Evolutionary conservation across 2,888 invertebrate genomes (phyloP).

Genomic region (Desoria tigrina): DNA sequence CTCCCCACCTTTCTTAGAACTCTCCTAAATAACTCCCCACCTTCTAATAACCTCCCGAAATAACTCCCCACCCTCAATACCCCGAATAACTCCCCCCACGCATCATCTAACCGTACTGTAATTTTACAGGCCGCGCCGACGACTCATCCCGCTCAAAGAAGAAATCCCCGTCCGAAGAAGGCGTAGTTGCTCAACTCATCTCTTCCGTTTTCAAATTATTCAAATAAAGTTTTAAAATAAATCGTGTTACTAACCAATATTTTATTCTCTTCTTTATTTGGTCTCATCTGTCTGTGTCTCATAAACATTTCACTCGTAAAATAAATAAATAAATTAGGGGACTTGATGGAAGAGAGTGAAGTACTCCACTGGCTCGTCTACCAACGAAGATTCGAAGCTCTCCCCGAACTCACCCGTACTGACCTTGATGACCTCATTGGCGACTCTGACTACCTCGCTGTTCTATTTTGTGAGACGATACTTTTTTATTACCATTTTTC

Average conservation of each 20-base stretch:
- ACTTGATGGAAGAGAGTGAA: slow-evolving; percentile 73
- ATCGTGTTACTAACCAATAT: neutral
- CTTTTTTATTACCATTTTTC: no score
- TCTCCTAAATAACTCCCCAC: no score
- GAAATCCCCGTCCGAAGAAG: slow-evolving; percentile 1
- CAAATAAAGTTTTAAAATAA: slow-evolving; percentile 21
- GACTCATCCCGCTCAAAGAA: no score
- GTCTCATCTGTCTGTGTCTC: no score
- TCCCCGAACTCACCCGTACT: slow-evolving; percentile 81
- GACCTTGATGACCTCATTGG: slow-evolving; percentile 80
- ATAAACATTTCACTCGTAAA: no score
- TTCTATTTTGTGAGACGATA: slow-evolving; percentile 80
- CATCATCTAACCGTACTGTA: no score
- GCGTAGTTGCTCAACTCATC: slow-evolving; percentile 16
- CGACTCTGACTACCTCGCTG: slow-evolving; percentile 86
- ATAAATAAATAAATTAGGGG: no score
- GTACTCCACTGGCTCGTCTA: slow-evolving; percentile 88
- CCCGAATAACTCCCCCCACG: no score
- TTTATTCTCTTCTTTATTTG: neutral
- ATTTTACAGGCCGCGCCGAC: no score
- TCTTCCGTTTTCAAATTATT: slow-evolving; percentile 28
- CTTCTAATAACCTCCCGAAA: no score
- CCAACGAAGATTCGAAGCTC: slow-evolving; percentile 88
- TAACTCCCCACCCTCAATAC: no score
- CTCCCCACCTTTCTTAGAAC: no score